phyloP scores from a whole-genome alignment of 2,797 vertebrate genomes.

The Falco concolor region DNA sequence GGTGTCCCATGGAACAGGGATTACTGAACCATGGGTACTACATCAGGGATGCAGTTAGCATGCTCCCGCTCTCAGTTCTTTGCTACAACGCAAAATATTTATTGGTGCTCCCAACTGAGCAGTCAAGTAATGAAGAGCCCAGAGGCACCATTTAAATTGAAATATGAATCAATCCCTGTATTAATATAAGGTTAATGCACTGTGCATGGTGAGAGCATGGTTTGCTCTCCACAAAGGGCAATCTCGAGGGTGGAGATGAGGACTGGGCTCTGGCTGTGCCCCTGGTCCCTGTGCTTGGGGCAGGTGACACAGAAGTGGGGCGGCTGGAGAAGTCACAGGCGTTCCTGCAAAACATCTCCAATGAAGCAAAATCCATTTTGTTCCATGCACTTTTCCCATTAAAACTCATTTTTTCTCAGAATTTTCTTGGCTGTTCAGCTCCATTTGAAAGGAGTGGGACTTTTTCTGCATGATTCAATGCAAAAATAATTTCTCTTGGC shows the following conservation, averaged over 20 bases:
- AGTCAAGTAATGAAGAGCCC: neutral
- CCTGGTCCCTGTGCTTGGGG: accelerated
- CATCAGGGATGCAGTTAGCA: neutral
- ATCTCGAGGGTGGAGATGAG: neutral
- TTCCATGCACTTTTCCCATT: neutral
- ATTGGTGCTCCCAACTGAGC: neutral
- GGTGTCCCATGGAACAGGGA: neutral
- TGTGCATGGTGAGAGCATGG: neutral
- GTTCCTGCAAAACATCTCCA: neutral
- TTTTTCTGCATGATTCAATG: neutral
- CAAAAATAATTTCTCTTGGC: neutral
- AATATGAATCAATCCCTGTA: neutral
- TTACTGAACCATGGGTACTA: neutral
- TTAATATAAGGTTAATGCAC: neutral
- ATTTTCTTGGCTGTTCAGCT: neutral
- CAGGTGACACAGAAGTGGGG: neutral
- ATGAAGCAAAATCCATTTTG: neutral
- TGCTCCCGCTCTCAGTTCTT: neutral
- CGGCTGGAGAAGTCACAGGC: neutral
- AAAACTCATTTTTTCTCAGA: neutral
- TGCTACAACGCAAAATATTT: neutral
- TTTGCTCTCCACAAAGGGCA: neutral
- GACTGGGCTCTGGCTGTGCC: neutral
- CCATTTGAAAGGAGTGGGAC: neutral
- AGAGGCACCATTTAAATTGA: neutral